A percentile compares a stretch with the other conserved stretches of the same genome.
These are phyloP conservation scores for Tupaia chinensis DNA, from an alignment of 2,113 vertebrate genomes.

Conservation along the genomic window DNA sequence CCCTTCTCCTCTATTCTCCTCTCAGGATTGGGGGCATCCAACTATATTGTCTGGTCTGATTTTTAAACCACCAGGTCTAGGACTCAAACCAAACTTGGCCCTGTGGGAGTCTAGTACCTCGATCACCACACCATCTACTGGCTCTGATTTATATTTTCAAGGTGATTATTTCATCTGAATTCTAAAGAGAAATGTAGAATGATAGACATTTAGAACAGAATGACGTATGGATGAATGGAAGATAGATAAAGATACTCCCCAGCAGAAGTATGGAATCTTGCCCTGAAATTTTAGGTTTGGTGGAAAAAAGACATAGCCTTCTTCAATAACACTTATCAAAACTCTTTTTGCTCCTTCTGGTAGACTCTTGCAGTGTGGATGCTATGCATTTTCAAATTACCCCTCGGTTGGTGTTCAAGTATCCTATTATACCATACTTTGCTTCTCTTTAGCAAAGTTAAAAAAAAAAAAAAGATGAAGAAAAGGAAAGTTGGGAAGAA, in stretches of 20 bases:
- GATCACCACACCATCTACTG: no score
- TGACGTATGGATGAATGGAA: not conserved
- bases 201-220: not conserved
- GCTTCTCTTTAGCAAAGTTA: not conserved
- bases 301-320: not conserved
- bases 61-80: no score
- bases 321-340: not conserved
- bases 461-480: not conserved
- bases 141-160: not conserved
- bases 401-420: not conserved
- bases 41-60: no score
- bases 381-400: not conserved
- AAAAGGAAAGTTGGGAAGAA: not conserved
- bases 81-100: no score
- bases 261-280: not conserved
- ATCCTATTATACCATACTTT: not conserved
- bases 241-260: not conserved
- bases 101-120: no score
- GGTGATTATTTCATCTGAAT: not conserved
- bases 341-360: not conserved
- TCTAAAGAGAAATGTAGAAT: not conserved
- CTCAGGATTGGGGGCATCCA: no score
- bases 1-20: no score
- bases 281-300: not conserved
- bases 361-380: not conserved